Base-by-base conservation (phyloP, 1,140 invertebrate genomes). In the Drosophila albomicans region DNA sequence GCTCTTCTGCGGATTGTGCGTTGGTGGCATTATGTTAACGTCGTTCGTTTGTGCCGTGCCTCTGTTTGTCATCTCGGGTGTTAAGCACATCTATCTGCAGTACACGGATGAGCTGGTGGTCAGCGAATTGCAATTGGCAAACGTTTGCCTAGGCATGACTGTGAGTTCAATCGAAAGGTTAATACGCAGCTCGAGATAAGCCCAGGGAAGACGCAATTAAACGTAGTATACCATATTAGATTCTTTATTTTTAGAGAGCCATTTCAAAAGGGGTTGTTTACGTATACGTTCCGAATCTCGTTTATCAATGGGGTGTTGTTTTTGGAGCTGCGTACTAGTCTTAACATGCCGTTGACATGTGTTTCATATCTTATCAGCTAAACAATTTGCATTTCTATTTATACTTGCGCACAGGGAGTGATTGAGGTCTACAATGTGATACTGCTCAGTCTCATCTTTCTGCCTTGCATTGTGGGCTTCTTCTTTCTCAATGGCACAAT, bases 401-500 rank as follows among this genome's bases (percentile, higher is more conserved):
- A 32, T 61, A 91, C 75, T 32, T 25, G 20, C 5, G 3, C 7
- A 43, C 92, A 93, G 86, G 61, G 76, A 11, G 70, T 86, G 45
- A 79, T 90, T 15, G 71, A 86, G 52, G 49, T 84, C 74, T 86
- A 93, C 71, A 92, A 93, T 80, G 79, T 94, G 69, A 76, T 93
- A 5, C 79, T 94, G 6, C 93, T 94, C 35, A 66, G 89, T n/a
- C 79, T 94, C 5, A 93, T 95, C 69, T 95, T 95, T 56, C 16
- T 94, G 28, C 94, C 94, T 7, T 92, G 94, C 43, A 87, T 93
- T 20, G 75, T 92, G 25, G 92, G 93, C 51, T 94, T 95, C 66
- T 35, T 94, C 8, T 93, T 93, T 69, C 88, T 95, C 8, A 94
- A 95, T 71, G 85, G 93, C 16, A 93, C 93, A 0, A 93, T 95